Conservation (phyloP, 2,888 invertebrate genomes). For the Plagodis pulveraria region DNA sequence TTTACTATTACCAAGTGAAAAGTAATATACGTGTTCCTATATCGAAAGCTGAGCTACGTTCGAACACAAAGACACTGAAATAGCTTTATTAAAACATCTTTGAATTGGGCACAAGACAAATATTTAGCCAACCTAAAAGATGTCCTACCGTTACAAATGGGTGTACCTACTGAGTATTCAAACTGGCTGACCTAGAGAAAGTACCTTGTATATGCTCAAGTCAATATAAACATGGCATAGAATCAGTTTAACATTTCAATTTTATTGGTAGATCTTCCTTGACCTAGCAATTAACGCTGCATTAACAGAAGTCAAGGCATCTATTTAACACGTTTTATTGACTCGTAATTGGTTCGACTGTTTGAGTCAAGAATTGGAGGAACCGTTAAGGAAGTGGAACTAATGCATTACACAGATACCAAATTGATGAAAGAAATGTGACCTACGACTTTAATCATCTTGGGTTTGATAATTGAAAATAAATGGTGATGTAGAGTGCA, state of each 20-base stretch:
- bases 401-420: conserved; percentile 33
- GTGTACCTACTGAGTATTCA: conserved; percentile 27
- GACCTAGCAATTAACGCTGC: conserved; percentile 48
- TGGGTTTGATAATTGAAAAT: conserved; percentile 34
- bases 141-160: conserved; percentile 57
- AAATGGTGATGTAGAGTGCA: conserved; percentile 40
- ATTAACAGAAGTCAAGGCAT: conserved; percentile 42
- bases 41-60: neutral
- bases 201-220: conserved; percentile 34
- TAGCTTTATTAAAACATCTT: conserved; percentile 3
- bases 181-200: conserved; percentile 53
- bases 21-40: conserved; percentile 12
- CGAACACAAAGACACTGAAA: conserved; percentile 6
- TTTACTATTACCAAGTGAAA: conserved; percentile 35
- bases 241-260: conserved; percentile 42
- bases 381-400: conserved; percentile 36
- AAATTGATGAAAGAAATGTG: conserved; percentile 30
- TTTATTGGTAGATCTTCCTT: conserved; percentile 49
- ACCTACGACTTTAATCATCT: conserved; percentile 33
- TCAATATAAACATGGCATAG: conserved; percentile 27
- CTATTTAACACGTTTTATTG: conserved; percentile 45
- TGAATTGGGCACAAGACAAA: conserved; percentile 42
- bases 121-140: conserved; percentile 44
- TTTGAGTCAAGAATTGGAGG: conserved; percentile 20
- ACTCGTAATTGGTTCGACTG: conserved; percentile 33